phyloP scores from a whole-genome alignment of 2,888 invertebrate species.

The Merodon equestris region DNA sequence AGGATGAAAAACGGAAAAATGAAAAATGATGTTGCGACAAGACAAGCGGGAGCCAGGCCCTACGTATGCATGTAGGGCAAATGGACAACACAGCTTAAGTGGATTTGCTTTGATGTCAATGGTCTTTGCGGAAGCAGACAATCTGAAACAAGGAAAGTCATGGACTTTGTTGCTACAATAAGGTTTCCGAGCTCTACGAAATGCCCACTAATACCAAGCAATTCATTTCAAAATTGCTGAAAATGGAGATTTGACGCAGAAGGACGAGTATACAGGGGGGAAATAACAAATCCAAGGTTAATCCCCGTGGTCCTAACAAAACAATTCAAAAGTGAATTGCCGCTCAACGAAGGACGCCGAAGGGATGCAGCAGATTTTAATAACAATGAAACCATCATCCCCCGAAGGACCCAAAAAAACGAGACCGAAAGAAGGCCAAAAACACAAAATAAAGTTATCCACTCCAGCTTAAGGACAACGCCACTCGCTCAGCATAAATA shows the following conservation, averaged over 20 bases:
- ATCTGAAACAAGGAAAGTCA: slow-evolving; percentile 15
- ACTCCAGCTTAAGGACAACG: slow-evolving; percentile 31
- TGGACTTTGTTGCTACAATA: slow-evolving; percentile 30
- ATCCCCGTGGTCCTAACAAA: slow-evolving; percentile 43
- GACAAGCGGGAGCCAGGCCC: no score
- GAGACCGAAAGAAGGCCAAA: neutral
- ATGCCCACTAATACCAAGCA: slow-evolving; percentile 43
- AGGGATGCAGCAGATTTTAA: slow-evolving; percentile 53
- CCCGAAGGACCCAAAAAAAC: slow-evolving; percentile 10
- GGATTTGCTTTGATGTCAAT: slow-evolving; percentile 45
- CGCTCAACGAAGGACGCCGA: slow-evolving; percentile 23
- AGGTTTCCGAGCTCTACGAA: slow-evolving; percentile 6
- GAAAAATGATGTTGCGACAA: slow-evolving; percentile 27
- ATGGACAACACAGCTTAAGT: slow-evolving; percentile 28
- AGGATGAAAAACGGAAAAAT: slow-evolving; percentile 63
- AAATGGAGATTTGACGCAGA: slow-evolving; percentile 36
- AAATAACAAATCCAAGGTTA: slow-evolving; percentile 46
- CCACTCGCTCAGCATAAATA: slow-evolving; percentile 48
- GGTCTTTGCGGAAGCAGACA: slow-evolving; percentile 18
- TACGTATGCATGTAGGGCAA: slow-evolving; percentile 25
- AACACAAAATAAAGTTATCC: slow-evolving; percentile 16
- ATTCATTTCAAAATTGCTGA: slow-evolving; percentile 56
- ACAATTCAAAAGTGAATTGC: slow-evolving; percentile 63
- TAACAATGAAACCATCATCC: slow-evolving; percentile 49
- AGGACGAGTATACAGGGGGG: slow-evolving; percentile 1